These are phyloP conservation scores for Gulo gulo DNA, from an alignment of 2,113 vertebrate species.

Conservation along the genomic window DNA sequence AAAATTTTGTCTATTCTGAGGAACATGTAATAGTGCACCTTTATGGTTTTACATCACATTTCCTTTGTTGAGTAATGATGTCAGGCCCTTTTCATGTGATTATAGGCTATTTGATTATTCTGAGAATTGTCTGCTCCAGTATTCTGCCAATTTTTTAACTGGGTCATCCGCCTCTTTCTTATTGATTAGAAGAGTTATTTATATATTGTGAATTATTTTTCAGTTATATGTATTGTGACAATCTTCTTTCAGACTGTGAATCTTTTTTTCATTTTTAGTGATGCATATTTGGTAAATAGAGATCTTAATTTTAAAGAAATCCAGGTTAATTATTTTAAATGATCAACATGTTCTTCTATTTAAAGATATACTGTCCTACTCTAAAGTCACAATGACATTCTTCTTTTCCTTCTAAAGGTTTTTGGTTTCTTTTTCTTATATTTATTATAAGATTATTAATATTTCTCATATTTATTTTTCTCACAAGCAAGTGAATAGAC, in stretches of 20 bases:
- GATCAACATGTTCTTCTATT: background rate
- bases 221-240: background rate
- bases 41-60: background rate
- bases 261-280: background rate
- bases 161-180: background rate
- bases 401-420: background rate
- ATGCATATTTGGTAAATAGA: constrained; percentile 12
- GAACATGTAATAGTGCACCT: background rate
- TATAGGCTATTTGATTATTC: background rate
- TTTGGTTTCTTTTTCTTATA: background rate
- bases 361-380: background rate
- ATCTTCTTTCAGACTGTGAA: background rate
- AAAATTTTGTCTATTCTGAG: background rate
- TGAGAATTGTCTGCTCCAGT: background rate
- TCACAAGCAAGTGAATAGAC: background rate
- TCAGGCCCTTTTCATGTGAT: background rate
- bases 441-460: no score
- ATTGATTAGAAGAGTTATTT: background rate
- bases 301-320: background rate
- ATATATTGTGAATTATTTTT: background rate
- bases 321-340: background rate
- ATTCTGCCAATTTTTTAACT: background rate
- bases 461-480: background rate
- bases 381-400: background rate
- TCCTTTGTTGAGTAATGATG: background rate